Conservation (phyloP, 2,113 vertebrate species). For the Eulemur rufifrons region DNA sequence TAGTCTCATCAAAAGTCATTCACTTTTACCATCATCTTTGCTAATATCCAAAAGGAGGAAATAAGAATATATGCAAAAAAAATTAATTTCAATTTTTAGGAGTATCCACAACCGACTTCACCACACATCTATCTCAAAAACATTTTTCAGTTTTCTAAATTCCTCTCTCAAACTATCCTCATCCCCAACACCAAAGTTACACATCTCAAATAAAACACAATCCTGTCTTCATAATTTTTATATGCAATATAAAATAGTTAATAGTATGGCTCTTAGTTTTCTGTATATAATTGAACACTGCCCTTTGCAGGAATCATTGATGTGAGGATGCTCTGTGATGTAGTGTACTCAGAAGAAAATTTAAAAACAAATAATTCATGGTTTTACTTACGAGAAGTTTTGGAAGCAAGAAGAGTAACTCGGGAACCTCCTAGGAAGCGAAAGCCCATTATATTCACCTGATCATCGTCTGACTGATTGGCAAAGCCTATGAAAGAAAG, state of each 20-base stretch:
- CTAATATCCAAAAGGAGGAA: not conserved
- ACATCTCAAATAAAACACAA: not conserved
- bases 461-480: constrained; percentile 88
- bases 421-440: constrained; percentile 91
- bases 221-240: not conserved
- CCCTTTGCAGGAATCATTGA: not conserved
- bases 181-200: not conserved
- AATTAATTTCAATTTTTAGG: not conserved
- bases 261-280: not conserved
- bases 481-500: constrained; percentile 89
- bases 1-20: not conserved
- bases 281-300: not conserved
- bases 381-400: constrained; percentile 95
- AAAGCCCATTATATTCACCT: constrained; percentile 91
- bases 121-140: not conserved
- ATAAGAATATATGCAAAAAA: not conserved
- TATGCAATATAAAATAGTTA: not conserved
- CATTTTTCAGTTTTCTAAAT: not conserved
- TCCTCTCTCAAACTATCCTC: not conserved
- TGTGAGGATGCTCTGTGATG: not conserved
- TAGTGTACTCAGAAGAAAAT: not conserved
- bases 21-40: not conserved
- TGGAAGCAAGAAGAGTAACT: constrained; percentile 94
- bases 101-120: not conserved
- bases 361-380: not conserved